phyloP scores from a whole-genome alignment of 2,888 invertebrate species.

The Aquatica leii region DNA sequence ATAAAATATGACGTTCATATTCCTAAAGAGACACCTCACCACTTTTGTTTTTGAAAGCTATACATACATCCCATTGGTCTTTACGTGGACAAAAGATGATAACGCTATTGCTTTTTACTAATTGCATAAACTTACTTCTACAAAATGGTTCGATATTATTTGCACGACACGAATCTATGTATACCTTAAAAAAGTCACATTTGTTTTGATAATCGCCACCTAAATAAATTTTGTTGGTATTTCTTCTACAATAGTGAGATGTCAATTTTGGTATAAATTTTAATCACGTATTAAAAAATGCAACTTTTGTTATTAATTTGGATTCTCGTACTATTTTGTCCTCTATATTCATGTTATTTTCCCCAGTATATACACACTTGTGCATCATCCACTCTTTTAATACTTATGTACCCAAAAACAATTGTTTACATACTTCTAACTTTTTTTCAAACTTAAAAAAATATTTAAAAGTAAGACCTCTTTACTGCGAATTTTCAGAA shows the following conservation, averaged over 20 bases:
- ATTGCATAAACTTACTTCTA: not conserved
- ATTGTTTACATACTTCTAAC: not conserved
- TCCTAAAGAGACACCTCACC: not conserved
- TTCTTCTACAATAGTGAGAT: too few species aligned
- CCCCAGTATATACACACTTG: not conserved
- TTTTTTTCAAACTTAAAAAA: not conserved
- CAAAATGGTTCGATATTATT: not conserved
- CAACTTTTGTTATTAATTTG: not conserved
- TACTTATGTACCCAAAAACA: not conserved
- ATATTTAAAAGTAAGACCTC: not conserved
- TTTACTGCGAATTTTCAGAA: not conserved
- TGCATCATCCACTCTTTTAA: not conserved
- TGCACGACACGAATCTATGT: not conserved
- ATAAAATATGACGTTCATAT: not conserved
- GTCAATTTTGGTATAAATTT: not conserved
- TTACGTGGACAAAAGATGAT: not conserved
- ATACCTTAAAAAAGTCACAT: too few species aligned
- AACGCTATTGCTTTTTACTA: not conserved
- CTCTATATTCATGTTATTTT: not conserved
- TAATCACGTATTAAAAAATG: not conserved
- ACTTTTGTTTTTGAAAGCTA: not conserved
- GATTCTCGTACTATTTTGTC: not conserved
- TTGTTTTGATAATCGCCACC: too few species aligned
- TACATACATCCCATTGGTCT: not conserved
- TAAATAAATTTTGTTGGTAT: too few species aligned